Evolutionary conservation across 1,140 invertebrate species (phyloP).

Genomic region (Phortica variegata): DNA sequence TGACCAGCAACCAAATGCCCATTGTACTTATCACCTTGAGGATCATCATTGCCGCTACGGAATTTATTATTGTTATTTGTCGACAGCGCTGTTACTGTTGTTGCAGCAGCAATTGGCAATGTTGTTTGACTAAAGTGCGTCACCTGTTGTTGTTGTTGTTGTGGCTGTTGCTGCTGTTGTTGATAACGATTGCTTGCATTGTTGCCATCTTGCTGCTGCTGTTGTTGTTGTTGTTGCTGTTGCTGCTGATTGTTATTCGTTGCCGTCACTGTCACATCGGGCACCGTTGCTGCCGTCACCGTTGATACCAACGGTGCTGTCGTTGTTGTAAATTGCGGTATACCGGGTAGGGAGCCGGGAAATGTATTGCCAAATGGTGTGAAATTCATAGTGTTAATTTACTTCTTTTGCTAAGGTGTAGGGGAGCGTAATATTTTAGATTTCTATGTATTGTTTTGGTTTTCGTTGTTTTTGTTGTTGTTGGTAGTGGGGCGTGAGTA

Average conservation of each 20-base stretch:
- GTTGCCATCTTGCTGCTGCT: conserved; percentile 34
- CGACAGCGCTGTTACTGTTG: conserved; percentile 18
- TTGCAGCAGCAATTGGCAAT: conserved; percentile 13
- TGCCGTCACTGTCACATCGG: conserved; percentile 33
- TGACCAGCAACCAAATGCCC: conserved; percentile 42
- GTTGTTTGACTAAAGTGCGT: conserved; percentile 44
- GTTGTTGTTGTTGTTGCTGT: conserved; percentile 22
- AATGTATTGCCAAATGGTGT: conserved; percentile 68
- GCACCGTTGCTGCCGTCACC: conserved; percentile 38
- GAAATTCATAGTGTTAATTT: conserved; percentile 65
- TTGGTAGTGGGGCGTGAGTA: too few relatives aligned
- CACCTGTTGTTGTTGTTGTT: conserved; percentile 22
- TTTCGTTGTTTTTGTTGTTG: too few relatives aligned
- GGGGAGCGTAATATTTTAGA: background rate
- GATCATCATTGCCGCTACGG: conserved; percentile 33
- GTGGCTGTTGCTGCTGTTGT: conserved; percentile 35
- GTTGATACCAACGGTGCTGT: conserved; percentile 48
- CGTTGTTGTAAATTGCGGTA: conserved; percentile 67
- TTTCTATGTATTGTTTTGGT: too few relatives aligned
- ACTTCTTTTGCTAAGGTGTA: background rate
- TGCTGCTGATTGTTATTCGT: conserved; percentile 37
- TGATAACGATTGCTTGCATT: conserved; percentile 35
- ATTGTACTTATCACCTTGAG: conserved; percentile 47
- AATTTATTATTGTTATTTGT: conserved; percentile 25
- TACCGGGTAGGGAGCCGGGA: conserved; percentile 60